Base-by-base conservation (phyloP, 53 echinoderm and acorn worm species). In the Apostichopus leukothele region DNA sequence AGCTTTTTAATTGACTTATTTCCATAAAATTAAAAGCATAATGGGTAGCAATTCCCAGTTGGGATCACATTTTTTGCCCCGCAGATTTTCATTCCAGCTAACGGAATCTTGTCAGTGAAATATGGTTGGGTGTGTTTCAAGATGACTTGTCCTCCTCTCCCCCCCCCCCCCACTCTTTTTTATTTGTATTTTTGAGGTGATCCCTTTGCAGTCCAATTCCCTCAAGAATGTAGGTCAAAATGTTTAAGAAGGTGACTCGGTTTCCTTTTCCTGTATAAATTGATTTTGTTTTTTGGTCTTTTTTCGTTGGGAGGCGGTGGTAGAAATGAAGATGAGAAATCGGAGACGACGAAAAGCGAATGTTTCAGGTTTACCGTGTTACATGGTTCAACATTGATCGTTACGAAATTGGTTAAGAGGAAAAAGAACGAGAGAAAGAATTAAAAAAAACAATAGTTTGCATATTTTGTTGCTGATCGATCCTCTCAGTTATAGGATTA, bases 11-110 rank as follows among this genome's bases (percentile, higher is more conserved):
- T 71, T 71, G 71, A 71, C 71, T 71, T 71, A 71, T 71, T 71
- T 71, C 71, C 71, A 71, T 71, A 71, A 71, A 71, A 71, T 71
- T 71, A 71, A 71, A 71, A 71, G 71, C 71, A 71, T 71, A 71
- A 71, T 71, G 71, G 71, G 71, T 6, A 6, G 71, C 71, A 16
- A 71, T 71, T 71, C 71, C 71, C 71, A 71, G 18, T 19, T 71
- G 71, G 18, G 71, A 71, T 71, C 71, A 71, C 71, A 71, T 71
- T 16, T 71, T 71, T 71, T 6, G 27, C 39, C 39, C 39, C 39
- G n/a, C 71, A 71, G 71, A 71, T 16, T 71, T 71, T 19, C 13
- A 71, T 71, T n/a, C 71, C 71, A 71, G 71, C 71, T 19, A 71
- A 6, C 71, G 0, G 68, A 10, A 18, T 19, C 3, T 39, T 39